Evolutionary conservation across 2,888 invertebrate species (phyloP).

Genomic region (Protodeltote pygarga): DNA sequence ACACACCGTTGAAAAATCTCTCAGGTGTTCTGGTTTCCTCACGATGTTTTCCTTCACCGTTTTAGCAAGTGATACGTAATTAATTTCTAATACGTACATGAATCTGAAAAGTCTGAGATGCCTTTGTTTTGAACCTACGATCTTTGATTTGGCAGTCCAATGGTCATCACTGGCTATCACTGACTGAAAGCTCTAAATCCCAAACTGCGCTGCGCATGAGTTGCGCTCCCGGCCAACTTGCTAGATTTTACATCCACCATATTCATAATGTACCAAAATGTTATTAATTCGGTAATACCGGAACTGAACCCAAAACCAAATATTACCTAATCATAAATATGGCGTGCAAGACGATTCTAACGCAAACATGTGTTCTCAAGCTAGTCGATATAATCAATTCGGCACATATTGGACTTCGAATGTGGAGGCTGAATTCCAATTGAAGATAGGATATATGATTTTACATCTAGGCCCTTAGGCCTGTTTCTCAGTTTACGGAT

Average conservation of each 20-base stretch:
- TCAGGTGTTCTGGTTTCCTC: too few species aligned
- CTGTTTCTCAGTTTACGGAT: too few species aligned
- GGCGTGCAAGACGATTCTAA: constrained; percentile 50
- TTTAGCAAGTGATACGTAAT: too few species aligned
- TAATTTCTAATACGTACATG: too few species aligned
- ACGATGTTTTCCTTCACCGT: too few species aligned
- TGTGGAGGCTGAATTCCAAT: constrained; percentile 13
- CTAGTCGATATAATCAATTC: constrained; percentile 69
- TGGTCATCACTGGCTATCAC: too few species aligned
- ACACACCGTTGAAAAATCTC: too few species aligned
- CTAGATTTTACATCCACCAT: neutral
- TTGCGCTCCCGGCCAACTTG: neutral
- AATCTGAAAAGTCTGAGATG: too few species aligned
- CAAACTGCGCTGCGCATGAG: neutral
- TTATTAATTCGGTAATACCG: constrained; percentile 25
- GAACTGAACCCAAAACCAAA: constrained; percentile 31
- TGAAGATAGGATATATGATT: constrained; percentile 25
- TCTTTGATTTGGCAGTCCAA: too few species aligned
- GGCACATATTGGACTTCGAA: constrained; percentile 53
- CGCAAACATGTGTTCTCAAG: constrained; percentile 61
- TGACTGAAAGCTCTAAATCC: too few species aligned
- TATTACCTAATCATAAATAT: constrained; percentile 65
- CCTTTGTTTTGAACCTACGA: too few species aligned
- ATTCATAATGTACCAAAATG: neutral
- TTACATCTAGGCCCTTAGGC: constrained; percentile 27